phyloP scores from a whole-genome alignment of 2,113 vertebrate genomes.

The Desmodus rotundus region DNA sequence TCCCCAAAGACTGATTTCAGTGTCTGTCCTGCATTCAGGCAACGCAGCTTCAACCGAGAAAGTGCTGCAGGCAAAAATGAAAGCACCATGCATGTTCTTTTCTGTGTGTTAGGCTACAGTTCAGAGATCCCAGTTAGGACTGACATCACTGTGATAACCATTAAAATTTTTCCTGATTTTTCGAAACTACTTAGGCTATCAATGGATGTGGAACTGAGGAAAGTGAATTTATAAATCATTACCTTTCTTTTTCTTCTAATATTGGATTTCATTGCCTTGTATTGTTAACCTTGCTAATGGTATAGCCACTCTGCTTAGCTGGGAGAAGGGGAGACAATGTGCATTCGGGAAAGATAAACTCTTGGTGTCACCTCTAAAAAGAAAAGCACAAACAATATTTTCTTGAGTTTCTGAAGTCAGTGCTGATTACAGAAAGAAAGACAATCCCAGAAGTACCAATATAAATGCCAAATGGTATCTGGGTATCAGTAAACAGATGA shows the following conservation, averaged over 20 bases:
- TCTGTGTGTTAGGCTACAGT: slow-evolving; percentile 4
- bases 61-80: slow-evolving; percentile 61
- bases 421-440: background rate
- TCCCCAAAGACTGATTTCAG: slow-evolving; percentile 69
- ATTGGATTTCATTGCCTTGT: background rate
- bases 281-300: background rate
- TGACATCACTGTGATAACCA: background rate
- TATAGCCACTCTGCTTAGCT: background rate
- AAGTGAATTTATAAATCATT: slow-evolving; percentile 6
- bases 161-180: background rate
- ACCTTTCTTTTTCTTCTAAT: slow-evolving; percentile 42
- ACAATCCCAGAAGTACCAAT: background rate
- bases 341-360: background rate
- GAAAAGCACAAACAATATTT: background rate
- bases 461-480: background rate
- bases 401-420: background rate
- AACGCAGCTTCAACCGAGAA: slow-evolving; percentile 71
- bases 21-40: slow-evolving; percentile 67
- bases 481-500: background rate
- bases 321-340: background rate
- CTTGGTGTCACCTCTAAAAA: background rate
- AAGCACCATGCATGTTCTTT: background rate
- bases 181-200: background rate
- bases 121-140: background rate
- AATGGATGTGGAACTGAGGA: background rate